Conservation (phyloP, 2,888 invertebrate genomes). For the Digitonthophagus gazella region DNA sequence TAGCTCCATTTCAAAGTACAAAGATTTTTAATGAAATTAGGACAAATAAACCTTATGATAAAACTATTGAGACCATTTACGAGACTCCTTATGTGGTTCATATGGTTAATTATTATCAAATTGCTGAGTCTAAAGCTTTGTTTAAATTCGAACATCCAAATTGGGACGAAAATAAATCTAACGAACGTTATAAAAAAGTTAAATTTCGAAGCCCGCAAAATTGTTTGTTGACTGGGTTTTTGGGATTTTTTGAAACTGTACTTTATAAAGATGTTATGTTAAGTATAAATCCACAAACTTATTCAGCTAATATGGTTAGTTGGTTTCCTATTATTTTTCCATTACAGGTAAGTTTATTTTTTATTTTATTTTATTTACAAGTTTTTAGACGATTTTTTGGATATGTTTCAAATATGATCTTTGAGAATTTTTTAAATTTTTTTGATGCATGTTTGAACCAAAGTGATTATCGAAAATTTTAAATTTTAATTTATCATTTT, state of each 20-base stretch:
- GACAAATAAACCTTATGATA: slow-evolving; percentile 53
- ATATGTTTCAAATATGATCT: too few species aligned
- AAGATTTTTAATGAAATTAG: slow-evolving; percentile 79
- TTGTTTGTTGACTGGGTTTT: slow-evolving; percentile 88
- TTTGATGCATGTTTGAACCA: too few species aligned
- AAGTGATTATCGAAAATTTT: not conserved
- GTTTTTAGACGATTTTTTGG: too few species aligned
- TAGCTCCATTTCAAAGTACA: slow-evolving; percentile 90
- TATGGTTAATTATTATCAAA: slow-evolving; percentile 78
- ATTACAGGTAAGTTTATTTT: slow-evolving; percentile 60
- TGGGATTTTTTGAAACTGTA: slow-evolving; percentile 90
- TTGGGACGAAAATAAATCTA: slow-evolving; percentile 62
- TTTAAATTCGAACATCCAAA: slow-evolving; percentile 94
- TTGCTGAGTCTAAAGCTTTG: slow-evolving; percentile 69
- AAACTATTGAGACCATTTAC: slow-evolving; percentile 56
- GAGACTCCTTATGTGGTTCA: slow-evolving; percentile 94
- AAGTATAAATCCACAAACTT: slow-evolving; percentile 87
- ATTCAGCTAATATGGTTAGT: slow-evolving; percentile 90
- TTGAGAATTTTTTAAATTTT: too few species aligned
- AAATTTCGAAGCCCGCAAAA: slow-evolving; percentile 71
- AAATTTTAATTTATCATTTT: too few species aligned
- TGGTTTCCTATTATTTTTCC: slow-evolving; percentile 99
- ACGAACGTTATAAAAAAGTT: slow-evolving; percentile 68
- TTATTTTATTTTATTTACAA: slow-evolving; percentile 32
- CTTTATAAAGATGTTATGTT: slow-evolving; percentile 82